Conservation (phyloP, 2,888 invertebrate species). For the Agelastica alni region DNA sequence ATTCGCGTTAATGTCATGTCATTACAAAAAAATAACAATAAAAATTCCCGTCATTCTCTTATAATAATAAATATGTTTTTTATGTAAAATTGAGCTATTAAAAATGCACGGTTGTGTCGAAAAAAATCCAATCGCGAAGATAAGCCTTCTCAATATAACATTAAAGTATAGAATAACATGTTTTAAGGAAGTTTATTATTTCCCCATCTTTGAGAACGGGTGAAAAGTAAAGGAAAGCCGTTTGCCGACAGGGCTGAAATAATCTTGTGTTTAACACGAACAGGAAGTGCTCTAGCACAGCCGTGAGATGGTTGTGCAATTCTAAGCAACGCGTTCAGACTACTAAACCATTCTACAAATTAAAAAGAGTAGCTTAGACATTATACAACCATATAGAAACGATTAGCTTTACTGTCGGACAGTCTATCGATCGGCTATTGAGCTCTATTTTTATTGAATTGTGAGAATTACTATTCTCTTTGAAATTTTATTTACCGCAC, state of each 20-base stretch:
- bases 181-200: constrained; percentile 35
- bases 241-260: constrained; percentile 40
- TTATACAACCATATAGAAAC: constrained; percentile 24
- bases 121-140: constrained; percentile 24
- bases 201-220: constrained; percentile 34
- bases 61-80: no score
- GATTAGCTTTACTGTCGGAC: constrained; percentile 15
- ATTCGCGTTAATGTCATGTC: no score
- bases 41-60: no score
- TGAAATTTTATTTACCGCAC: constrained; percentile 4
- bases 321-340: constrained; percentile 47
- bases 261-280: constrained; percentile 47
- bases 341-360: constrained; percentile 50
- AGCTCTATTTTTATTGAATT: constrained; percentile 14
- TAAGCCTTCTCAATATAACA: constrained; percentile 22
- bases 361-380: constrained; percentile 44
- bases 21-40: no score
- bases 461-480: not conserved
- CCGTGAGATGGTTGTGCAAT: constrained; percentile 49
- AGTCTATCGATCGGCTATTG: constrained; percentile 16
- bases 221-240: constrained; percentile 33
- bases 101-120: no score
- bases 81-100: no score
- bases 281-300: constrained; percentile 44
- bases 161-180: constrained; percentile 34